These are phyloP conservation scores for Anagyrus pseudococci DNA, from an alignment of 2,888 invertebrate species.

Conservation along the genomic window DNA sequence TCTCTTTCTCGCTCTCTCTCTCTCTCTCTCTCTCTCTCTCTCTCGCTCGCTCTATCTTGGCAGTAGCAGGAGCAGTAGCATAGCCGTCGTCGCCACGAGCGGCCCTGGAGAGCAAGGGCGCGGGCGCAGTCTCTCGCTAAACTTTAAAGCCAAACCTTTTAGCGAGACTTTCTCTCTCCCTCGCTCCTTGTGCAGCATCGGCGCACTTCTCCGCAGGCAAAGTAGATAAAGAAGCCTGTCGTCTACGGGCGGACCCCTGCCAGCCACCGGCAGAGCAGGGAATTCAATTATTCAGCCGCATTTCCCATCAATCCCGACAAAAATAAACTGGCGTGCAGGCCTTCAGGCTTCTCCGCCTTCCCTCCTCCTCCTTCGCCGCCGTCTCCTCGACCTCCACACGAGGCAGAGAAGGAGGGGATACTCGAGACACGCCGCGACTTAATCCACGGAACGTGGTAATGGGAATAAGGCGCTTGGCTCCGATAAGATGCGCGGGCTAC, in stretches of 20 bases:
- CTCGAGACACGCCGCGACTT: conserved; percentile 10
- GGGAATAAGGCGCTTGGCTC: conserved; percentile 16
- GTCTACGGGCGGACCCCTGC: conserved; percentile 2
- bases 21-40: too few relatives aligned
- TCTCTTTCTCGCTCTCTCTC: too few relatives aligned
- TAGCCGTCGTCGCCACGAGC: background rate
- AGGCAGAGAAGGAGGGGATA: background rate
- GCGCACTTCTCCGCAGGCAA: background rate
- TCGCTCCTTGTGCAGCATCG: too few relatives aligned
- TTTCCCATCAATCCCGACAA: conserved; percentile 38
- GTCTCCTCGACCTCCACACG: too few relatives aligned
- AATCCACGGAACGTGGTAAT: conserved; percentile 30
- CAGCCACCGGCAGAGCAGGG: conserved; percentile 12
- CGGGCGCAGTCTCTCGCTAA: conserved; percentile 3
- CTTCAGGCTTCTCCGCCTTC: too few relatives aligned
- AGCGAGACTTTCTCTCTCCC: too few relatives aligned
- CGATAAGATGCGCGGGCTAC: background rate
- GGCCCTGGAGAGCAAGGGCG: background rate
- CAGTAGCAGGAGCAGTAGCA: too few relatives aligned
- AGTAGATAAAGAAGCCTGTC: conserved; percentile 25
- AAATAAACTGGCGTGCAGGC: conserved; percentile 23
- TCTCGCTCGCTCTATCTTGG: too few relatives aligned
- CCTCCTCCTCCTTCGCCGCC: too few relatives aligned
- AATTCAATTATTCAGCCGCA: conserved; percentile 40
- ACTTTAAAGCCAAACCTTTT: conserved; percentile 38